Evolutionary conservation across 2,888 invertebrate species (phyloP).

Genomic region (Trilocha varians): DNA sequence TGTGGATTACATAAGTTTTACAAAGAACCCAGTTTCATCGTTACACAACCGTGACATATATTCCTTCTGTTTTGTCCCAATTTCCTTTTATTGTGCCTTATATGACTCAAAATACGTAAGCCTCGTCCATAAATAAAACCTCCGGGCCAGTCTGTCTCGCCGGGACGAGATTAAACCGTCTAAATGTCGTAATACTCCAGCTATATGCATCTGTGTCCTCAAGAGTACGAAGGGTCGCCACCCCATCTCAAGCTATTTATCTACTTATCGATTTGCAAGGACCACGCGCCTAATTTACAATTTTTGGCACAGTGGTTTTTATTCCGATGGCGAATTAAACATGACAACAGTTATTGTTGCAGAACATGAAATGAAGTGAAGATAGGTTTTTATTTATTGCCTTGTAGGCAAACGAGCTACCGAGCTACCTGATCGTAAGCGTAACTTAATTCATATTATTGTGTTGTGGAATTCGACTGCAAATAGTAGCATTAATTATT

Average conservation of each 20-base stretch:
- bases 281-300: not conserved
- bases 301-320: not conserved
- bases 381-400: no score
- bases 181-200: slow-evolving; percentile 32
- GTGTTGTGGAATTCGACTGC: no score
- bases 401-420: no score
- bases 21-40: not conserved
- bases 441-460: no score
- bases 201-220: slow-evolving; percentile 55
- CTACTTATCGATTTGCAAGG: slow-evolving; percentile 46
- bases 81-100: not conserved
- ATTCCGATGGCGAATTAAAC: no score
- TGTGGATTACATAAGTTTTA: not conserved
- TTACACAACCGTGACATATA: not conserved
- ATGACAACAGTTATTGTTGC: no score
- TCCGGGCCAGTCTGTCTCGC: slow-evolving; percentile 20
- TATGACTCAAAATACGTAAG: not conserved
- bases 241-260: slow-evolving; percentile 53
- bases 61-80: not conserved
- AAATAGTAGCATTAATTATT: no score
- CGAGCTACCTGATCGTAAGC: no score
- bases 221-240: slow-evolving; percentile 37
- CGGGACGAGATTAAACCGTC: slow-evolving; percentile 33
- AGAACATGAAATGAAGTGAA: no score
- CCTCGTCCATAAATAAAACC: not conserved